Percentiles rank a stretch among this genome's conserved stretches.
Conservation (phyloP, 2,888 invertebrate species). For the Choristoneura rosaceana region DNA sequence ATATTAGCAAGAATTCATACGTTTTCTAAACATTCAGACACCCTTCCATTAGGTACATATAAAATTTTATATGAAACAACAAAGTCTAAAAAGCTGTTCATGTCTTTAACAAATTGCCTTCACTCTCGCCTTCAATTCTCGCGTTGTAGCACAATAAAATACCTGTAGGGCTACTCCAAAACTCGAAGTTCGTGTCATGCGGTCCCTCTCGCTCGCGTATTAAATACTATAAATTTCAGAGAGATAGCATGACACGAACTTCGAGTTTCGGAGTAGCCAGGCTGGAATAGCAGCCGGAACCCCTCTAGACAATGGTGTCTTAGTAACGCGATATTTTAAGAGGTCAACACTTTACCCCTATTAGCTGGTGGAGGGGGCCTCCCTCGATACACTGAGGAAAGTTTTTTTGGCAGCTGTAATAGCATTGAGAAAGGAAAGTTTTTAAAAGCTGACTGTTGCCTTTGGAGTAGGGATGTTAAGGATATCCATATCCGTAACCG, state of each 20-base stretch:
- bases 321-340: slow-evolving; percentile 16
- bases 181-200: too few species aligned
- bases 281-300: slow-evolving; percentile 1
- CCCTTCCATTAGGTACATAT: background rate
- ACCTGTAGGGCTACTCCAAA: too few species aligned
- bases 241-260: too few species aligned
- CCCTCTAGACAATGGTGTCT: slow-evolving; percentile 11
- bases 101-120: background rate
- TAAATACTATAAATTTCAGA: too few species aligned
- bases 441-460: background rate
- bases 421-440: background rate
- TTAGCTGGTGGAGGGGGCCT: background rate
- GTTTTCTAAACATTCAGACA: background rate
- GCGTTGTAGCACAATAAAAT: slow-evolving; percentile 9
- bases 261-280: too few species aligned
- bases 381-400: background rate
- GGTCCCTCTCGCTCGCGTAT: too few species aligned
- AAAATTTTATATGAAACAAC: background rate
- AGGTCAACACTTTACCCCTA: slow-evolving; percentile 16
- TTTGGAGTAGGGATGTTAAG: too few species aligned
- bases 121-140: background rate
- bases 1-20: too few species aligned
- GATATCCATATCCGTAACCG: too few species aligned
- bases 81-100: background rate
- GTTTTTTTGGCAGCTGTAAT: background rate